Percentiles rank a stretch among this genome's conserved stretches.
Evolutionary conservation across 2,113 vertebrate genomes (phyloP).

Genomic region (Choloepus hoffmanni): DNA sequence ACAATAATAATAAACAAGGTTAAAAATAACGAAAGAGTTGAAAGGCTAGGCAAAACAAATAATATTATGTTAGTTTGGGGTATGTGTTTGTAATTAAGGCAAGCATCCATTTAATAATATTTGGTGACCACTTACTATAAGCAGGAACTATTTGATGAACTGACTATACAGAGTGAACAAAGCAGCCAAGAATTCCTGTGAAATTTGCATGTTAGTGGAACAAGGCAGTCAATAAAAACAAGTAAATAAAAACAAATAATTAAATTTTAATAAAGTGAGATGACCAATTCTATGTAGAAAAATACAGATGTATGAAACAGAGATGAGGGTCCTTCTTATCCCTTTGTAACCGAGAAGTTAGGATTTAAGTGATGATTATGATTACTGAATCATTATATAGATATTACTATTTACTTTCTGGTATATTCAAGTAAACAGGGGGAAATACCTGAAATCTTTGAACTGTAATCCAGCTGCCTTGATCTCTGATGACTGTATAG

Average conservation of each 20-base stretch:
- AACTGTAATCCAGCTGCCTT: too few species aligned
- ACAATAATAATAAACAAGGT: constrained; percentile 28
- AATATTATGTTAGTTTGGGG: not conserved
- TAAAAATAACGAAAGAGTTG: not conserved
- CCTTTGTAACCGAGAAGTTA: too few species aligned
- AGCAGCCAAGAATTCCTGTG: not conserved
- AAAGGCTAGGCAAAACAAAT: not conserved
- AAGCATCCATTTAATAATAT: not conserved
- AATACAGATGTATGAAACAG: not conserved
- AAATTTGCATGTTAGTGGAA: not conserved
- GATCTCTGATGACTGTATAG: too few species aligned
- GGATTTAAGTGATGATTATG: too few species aligned
- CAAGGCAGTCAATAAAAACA: not conserved
- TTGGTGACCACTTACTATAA: not conserved
- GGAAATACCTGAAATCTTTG: too few species aligned
- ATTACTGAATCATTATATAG: too few species aligned
- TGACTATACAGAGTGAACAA: not conserved
- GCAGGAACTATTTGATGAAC: not conserved
- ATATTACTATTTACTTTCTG: too few species aligned
- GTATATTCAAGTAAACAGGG: too few species aligned
- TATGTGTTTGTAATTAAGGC: not conserved
- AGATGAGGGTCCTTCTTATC: not conserved
- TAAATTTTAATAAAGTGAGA: not conserved
- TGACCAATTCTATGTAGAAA: not conserved
- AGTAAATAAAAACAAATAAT: not conserved